phyloP scores from a whole-genome alignment of 2,888 invertebrate species.

The Chorisops tibialis region DNA sequence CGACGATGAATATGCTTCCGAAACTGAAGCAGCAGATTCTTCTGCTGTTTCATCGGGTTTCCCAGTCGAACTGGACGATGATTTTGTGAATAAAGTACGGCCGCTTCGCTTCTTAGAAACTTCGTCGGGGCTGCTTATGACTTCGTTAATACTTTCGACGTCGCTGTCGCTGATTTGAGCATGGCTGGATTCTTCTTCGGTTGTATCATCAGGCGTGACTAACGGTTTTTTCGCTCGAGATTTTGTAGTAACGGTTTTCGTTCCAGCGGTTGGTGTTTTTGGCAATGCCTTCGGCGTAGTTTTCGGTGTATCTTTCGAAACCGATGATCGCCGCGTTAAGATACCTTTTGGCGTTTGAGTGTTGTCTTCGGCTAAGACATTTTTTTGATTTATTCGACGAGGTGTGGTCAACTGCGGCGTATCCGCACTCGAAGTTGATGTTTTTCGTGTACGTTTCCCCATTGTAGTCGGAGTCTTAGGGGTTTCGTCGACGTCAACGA shows the following conservation, averaged over 20 bases:
- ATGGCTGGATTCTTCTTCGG: not conserved
- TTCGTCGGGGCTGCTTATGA: not conserved
- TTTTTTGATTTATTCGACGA: constrained; percentile 3
- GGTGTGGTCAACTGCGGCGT: constrained; percentile 17
- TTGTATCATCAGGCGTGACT: not conserved
- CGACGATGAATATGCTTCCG: constrained; percentile 28
- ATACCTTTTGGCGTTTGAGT: constrained; percentile 16
- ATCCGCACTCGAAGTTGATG: constrained; percentile 36
- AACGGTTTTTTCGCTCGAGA: not conserved
- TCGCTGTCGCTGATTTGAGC: not conserved
- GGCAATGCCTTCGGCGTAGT: not conserved
- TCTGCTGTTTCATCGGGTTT: constrained; percentile 5
- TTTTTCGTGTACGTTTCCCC: constrained; percentile 36
- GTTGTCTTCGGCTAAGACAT: constrained; percentile 25
- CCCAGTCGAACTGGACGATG: not conserved
- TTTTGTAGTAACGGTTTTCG: not conserved
- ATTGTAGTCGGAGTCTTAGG: constrained; percentile 6
- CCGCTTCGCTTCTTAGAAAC: not conserved
- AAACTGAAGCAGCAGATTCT: not conserved
- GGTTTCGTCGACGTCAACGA: constrained; percentile 2
- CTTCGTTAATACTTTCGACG: not conserved
- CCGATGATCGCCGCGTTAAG: not conserved
- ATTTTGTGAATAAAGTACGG: not conserved
- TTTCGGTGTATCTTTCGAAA: constrained; percentile 11
- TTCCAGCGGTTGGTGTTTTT: not conserved